Base-by-base conservation (phyloP, 2,113 vertebrate genomes). In the Machaerirhynchus nigripectus region DNA sequence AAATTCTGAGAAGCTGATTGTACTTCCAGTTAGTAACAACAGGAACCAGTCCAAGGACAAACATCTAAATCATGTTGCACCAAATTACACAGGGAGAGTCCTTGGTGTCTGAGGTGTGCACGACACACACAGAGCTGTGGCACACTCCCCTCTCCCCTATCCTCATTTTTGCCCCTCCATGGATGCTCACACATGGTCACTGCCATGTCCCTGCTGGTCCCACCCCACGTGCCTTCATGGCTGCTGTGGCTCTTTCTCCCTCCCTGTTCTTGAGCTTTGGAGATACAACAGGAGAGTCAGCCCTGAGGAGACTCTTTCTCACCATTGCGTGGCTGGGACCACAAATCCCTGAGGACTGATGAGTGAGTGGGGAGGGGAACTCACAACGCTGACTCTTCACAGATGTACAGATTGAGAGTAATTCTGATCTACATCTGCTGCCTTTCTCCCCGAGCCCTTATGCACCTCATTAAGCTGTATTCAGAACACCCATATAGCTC, bases 31-130 rank as follows among this genome's bases (percentile, higher is more conserved):
- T 78, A 86, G 20, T 57, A 92, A 76, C 3, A 35, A 33, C 37
- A 65, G 82, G 61, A 94, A 91, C 49, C 39, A 53, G 24, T 52
- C 90, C 94, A 96, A 91, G 81, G 90, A 82, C 82, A 90, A 93
- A 95, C 7, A 42, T 44, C 59, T 91, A 93, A 93, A 91, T 91
- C 84, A 78, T 21, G 15, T 22, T 35, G 60, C 77, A 67, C 60
- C 46, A 78, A 91, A 60, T 86, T 13, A 16, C 9, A 53, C 7
- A 53, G 37, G 31, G 44, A 75, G 57, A 17, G 75, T 18, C 44
- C 75, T 12, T 35, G 44, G 23, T 56, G 75, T 71, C 44, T 3
- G 1, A 85, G 39, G 33, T 13, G 24, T 5, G 7, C 0, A 16
- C 22, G n/a, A 6, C 18, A 60, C 26, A 15, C 0, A 5, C 24